Conservation (phyloP, 2,888 invertebrate species). For the Sialis lutaria region DNA sequence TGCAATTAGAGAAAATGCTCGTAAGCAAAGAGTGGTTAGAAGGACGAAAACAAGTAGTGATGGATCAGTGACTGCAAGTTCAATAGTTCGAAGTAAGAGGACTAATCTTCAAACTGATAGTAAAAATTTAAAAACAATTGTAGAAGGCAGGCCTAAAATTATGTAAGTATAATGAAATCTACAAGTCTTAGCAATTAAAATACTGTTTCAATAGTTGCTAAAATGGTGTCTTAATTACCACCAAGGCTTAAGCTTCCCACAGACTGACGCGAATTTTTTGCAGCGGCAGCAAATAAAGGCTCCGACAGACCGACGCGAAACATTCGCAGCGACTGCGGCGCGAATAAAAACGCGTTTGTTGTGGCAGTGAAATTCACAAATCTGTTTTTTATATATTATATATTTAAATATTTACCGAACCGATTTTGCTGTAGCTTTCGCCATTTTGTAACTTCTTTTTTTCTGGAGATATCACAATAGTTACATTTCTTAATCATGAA, state of each 20-base stretch:
- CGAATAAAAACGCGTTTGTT: too few species aligned
- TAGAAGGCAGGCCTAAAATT: background rate
- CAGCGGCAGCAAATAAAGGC: too few species aligned
- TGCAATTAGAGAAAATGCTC: slow-evolving; percentile 17
- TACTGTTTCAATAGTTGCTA: background rate
- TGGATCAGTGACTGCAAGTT: slow-evolving; percentile 16
- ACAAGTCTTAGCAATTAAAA: background rate
- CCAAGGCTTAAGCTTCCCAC: background rate
- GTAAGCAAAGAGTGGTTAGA: slow-evolving; percentile 24
- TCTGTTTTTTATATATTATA: too few species aligned
- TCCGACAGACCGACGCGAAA: too few species aligned
- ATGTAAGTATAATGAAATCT: background rate
- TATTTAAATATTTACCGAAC: too few species aligned
- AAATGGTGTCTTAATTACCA: background rate
- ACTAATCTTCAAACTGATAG: slow-evolving; percentile 6
- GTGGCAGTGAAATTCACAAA: too few species aligned
- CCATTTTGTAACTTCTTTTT: too few species aligned
- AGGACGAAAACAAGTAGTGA: slow-evolving; percentile 21
- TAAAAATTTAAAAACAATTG: background rate
- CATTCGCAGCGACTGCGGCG: too few species aligned
- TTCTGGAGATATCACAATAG: too few species aligned
- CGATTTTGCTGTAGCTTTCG: too few species aligned
- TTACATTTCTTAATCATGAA: too few species aligned
- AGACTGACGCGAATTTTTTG: too few species aligned
- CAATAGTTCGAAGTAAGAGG: slow-evolving; percentile 16